Conservation (phyloP, 2,113 vertebrate species). For the Elgaria multicarinata region DNA sequence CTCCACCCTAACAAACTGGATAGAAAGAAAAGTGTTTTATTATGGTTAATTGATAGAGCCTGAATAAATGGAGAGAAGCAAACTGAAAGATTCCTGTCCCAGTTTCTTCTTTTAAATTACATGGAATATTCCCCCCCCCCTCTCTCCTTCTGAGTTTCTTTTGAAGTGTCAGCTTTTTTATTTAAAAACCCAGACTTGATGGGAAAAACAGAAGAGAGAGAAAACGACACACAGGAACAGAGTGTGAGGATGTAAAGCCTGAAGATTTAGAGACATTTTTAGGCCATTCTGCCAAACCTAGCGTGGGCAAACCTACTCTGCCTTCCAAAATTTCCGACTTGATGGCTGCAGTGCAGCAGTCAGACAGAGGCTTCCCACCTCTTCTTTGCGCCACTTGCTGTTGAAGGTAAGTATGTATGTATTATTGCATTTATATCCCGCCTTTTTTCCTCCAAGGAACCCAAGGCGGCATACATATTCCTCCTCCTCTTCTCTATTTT, state of each 20-base stretch:
- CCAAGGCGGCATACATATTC: no score
- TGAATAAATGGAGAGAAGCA: constrained; percentile 20
- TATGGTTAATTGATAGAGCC: constrained; percentile 33
- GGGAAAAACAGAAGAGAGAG: constrained; percentile 10
- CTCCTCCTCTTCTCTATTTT: no score
- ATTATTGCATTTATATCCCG: no score
- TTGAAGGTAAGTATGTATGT: no score
- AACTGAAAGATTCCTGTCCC: constrained; percentile 38
- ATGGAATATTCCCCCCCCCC: neutral
- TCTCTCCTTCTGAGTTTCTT: neutral
- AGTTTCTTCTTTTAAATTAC: constrained; percentile 41
- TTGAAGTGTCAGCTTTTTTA: constrained; percentile 56
- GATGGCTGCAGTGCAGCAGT: constrained; percentile 45
- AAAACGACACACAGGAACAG: neutral
- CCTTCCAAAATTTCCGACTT: rapidly evolving
- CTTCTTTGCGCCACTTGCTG: constrained; percentile 54
- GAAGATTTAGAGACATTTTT: constrained; percentile 38
- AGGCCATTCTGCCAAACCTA: neutral
- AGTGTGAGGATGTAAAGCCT: rapidly evolving
- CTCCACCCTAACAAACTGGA: constrained; percentile 5
- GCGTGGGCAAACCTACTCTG: neutral
- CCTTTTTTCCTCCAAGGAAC: no score
- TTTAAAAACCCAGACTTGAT: constrained; percentile 26
- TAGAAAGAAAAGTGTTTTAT: constrained; percentile 39
- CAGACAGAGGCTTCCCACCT: constrained; percentile 29